A percentile compares a stretch with the other conserved stretches of the same genome.
Conservation (phyloP, 2,113 vertebrate species). For the Mirounga angustirostris region DNA sequence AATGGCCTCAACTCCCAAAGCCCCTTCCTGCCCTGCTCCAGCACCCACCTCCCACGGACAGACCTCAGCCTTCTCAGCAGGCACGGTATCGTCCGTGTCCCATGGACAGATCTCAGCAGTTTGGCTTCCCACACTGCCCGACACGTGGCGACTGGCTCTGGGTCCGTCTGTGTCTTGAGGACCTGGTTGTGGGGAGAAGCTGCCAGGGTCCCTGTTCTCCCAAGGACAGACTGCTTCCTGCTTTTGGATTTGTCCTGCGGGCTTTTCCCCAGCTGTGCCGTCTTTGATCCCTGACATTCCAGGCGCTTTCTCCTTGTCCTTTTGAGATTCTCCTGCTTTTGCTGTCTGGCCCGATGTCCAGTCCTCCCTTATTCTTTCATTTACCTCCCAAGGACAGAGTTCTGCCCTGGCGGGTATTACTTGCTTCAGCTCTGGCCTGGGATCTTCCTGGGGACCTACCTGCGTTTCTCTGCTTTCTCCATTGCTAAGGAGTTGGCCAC, state of each 20-base stretch:
- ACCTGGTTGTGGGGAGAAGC: not conserved
- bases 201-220: not conserved
- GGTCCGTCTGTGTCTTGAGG: not conserved
- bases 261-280: not conserved
- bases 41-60: slow-evolving; percentile 85
- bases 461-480: not conserved
- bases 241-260: not conserved
- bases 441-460: slow-evolving; percentile 50
- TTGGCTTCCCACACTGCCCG: not conserved
- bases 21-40: not conserved
- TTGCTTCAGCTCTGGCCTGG: slow-evolving; percentile 53
- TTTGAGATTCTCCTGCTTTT: not conserved
- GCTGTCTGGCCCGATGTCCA: not conserved
- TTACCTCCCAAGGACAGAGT: slow-evolving; percentile 81
- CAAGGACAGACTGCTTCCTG: slow-evolving; percentile 75
- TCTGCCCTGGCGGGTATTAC: slow-evolving; percentile 54
- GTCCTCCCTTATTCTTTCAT: not conserved
- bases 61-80: not conserved
- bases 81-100: slow-evolving; percentile 59
- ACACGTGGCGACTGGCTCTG: not conserved
- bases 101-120: slow-evolving; percentile 82
- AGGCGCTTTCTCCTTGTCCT: not conserved
- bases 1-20: not conserved
- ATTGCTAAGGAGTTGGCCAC: not conserved
- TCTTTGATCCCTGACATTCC: not conserved